Evolutionary conservation across 2,888 invertebrate genomes (phyloP), one percentile per base, ranked within the genome.

Genomic region (Dinocampus coccinellae): DNA sequence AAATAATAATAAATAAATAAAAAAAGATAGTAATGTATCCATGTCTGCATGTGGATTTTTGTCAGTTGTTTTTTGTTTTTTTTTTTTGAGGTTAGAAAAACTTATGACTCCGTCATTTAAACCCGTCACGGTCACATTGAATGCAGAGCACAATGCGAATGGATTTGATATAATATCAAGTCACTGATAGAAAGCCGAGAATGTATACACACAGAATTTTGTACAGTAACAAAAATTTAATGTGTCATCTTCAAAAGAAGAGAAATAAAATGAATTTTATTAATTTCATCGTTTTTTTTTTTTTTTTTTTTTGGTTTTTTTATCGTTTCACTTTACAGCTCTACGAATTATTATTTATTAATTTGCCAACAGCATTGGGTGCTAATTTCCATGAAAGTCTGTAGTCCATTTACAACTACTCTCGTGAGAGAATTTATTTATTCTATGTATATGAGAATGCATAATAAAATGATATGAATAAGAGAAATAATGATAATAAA

Each of bases 41-140:
- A 26, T 55, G 26, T 26, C 2, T 53, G 22, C 3, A 13, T 13
- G 3, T 53, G 24, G 26, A 13, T 58, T 58, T 58, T 33, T 33
- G n/a, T 6, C 33, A 34, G 58, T 33, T n/a, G 16, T 33, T 29
- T n/a, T n/a, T n/a, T n/a, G n/a, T n/a, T n/a, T n/a, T n/a, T n/a
- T n/a, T n/a, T n/a, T n/a, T n/a, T n/a, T n/a, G n/a, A 16, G 13
- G 33, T n/a, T n/a, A 33, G 29, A n/a, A 57, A 47, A 47, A 47
- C 67, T 67, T 67, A 67, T 67, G 58, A 67, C 67, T 67, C 58
- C 22, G 67, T n/a, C n/a, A 58, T 47, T 67, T 67, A 67, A 67
- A 67, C 65, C 65, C 58, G 58, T 67, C 67, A 58, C 24, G 67
- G 67, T 60, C 6, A 22, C 42, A 58, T 67, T 67, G 58, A 47